These are phyloP conservation scores for Brachionus calyciflorus DNA, from an alignment of 1,140 invertebrate species.

Conservation along the genomic window DNA sequence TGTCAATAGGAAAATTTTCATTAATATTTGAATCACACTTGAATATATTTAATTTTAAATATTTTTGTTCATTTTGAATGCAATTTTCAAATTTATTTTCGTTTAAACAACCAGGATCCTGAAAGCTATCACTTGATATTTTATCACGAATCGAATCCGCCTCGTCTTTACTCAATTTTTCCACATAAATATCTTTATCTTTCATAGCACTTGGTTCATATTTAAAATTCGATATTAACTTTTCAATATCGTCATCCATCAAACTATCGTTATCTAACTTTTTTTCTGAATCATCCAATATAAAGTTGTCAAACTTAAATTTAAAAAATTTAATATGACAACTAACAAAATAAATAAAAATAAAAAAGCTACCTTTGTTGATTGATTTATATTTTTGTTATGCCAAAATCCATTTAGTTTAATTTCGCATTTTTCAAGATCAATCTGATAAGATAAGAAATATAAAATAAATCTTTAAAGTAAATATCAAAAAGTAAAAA, in stretches of 20 bases:
- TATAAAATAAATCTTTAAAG: too few species aligned
- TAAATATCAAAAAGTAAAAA: too few species aligned
- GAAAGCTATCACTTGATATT: neutral
- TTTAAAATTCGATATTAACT: neutral
- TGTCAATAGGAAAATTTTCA: neutral
- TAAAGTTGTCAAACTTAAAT: conserved; percentile 17
- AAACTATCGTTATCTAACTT: neutral
- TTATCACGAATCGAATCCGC: neutral
- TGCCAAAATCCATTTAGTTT: conserved; percentile 35
- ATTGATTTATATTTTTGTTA: neutral
- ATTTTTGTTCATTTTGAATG: neutral
- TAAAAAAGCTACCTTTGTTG: neutral
- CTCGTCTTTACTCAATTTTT: neutral
- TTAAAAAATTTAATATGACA: neutral
- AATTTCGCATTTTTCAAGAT: neutral
- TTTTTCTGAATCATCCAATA: neutral
- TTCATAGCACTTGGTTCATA: neutral
- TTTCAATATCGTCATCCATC: neutral
- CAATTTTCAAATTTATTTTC: neutral
- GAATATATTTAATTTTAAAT: neutral
- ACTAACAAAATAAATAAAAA: neutral
- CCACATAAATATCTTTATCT: neutral
- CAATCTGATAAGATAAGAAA: too few species aligned
- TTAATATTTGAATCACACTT: neutral
- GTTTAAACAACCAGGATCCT: neutral